Percentiles rank a stretch among this genome's conserved stretches.
phyloP scores from a whole-genome alignment of 2,113 vertebrate species.

The Chloroceryle aenea region DNA sequence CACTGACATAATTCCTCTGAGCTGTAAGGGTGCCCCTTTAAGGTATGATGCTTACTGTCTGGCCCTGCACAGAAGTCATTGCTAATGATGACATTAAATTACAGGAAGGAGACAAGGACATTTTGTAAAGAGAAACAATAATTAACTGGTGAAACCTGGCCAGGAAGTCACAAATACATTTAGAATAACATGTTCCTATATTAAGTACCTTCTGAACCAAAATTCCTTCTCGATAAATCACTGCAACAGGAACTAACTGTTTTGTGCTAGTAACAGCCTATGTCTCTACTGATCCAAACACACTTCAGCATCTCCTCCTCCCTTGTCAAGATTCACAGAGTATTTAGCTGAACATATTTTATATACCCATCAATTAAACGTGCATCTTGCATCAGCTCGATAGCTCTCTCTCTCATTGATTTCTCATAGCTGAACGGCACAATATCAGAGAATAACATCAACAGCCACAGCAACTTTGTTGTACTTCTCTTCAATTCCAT shows the following conservation, averaged over 20 bases:
- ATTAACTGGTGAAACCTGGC: not conserved
- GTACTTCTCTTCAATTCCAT: not conserved
- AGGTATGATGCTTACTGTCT: not conserved
- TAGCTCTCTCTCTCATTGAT: slow-evolving; percentile 28
- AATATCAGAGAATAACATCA: slow-evolving; percentile 2
- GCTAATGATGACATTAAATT: not conserved
- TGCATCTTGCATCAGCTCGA: slow-evolving; percentile 77
- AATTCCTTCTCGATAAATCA: not conserved
- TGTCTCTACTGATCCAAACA: not conserved
- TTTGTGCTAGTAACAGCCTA: not conserved
- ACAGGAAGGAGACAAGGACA: not conserved
- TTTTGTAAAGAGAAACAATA: not conserved
- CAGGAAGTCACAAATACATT: not conserved
- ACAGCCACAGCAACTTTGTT: not conserved
- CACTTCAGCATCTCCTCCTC: not conserved
- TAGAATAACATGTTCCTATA: not conserved
- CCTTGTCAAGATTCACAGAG: not conserved
- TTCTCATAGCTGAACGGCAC: slow-evolving; percentile 40
- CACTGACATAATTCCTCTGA: not conserved
- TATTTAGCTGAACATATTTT: not conserved
- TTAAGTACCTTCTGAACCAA: not conserved
- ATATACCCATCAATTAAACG: slow-evolving; percentile 87
- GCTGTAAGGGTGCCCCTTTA: not conserved
- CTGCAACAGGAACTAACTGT: not conserved
- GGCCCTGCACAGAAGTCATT: not conserved